Conservation (phyloP, 1,140 invertebrate genomes). For the Maconellicoccus hirsutus region DNA sequence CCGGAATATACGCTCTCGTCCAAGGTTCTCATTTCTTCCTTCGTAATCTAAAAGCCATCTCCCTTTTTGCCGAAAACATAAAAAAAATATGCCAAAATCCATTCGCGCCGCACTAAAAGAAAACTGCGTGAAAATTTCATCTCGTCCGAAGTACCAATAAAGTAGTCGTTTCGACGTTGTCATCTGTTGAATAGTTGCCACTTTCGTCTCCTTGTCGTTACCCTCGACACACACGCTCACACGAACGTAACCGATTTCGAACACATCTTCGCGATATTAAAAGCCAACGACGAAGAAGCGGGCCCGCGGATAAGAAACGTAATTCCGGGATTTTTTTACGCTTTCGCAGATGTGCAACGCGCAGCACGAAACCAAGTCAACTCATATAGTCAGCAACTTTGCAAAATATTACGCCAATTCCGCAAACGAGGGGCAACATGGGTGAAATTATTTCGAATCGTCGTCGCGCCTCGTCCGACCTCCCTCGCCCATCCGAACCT, state of each 20-base stretch:
- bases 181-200: constrained; percentile 13
- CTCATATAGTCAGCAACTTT: background rate
- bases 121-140: constrained; percentile 6
- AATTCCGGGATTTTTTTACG: no score
- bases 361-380: background rate
- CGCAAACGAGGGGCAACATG: background rate
- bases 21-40: no score
- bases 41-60: background rate
- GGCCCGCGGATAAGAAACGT: background rate
- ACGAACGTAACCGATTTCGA: no score
- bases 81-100: background rate
- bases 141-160: background rate
- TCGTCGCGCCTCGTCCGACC: no score
- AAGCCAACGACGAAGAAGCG: no score
- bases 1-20: no score
- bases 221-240: no score
- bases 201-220: background rate
- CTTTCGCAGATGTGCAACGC: no score
- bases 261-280: background rate
- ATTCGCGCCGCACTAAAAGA: background rate
- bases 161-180: constrained; percentile 16
- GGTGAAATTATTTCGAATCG: background rate
- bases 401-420: background rate
- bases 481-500: no score
- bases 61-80: background rate